Evolutionary conservation across 1,140 invertebrate species (phyloP).

Genomic region (Hyposmocoma kahamanoa): DNA sequence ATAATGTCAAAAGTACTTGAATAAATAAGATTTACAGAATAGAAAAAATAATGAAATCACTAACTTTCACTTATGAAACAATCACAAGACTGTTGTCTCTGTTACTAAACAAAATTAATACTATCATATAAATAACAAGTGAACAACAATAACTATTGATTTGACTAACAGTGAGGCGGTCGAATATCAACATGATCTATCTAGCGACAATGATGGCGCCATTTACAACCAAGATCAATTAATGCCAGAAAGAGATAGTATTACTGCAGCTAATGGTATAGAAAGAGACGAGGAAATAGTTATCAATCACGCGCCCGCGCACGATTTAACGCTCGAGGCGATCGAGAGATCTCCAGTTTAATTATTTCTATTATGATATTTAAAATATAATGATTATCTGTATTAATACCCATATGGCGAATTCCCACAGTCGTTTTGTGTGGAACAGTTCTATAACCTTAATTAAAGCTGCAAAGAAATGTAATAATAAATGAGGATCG

Average conservation of each 20-base stretch:
- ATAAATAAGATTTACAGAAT: too few species aligned
- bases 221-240: constrained; percentile 61
- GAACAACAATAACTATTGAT: constrained; percentile 47
- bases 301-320: constrained; percentile 67
- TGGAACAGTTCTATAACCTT: constrained; percentile 24
- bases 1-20: too few species aligned
- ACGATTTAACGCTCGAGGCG: constrained; percentile 53
- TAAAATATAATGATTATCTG: constrained; percentile 60
- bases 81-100: too few species aligned
- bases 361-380: constrained; percentile 73
- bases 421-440: constrained; percentile 50
- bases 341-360: constrained; percentile 57
- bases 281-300: constrained; percentile 33
- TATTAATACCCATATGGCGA: constrained; percentile 34
- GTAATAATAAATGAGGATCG: too few species aligned
- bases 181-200: constrained; percentile 51
- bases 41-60: too few species aligned
- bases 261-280: constrained; percentile 4
- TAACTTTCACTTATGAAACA: too few species aligned
- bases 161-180: constrained; percentile 37
- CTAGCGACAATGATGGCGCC: constrained; percentile 52
- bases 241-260: constrained; percentile 42
- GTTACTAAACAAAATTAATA: constrained; percentile 4
- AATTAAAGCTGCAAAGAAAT: too few species aligned
- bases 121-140: constrained; percentile 12